Evolutionary conservation across 2,113 vertebrate species (phyloP), one percentile per base, ranked within the genome.

Genomic region (Hepsetus odoe): DNA sequence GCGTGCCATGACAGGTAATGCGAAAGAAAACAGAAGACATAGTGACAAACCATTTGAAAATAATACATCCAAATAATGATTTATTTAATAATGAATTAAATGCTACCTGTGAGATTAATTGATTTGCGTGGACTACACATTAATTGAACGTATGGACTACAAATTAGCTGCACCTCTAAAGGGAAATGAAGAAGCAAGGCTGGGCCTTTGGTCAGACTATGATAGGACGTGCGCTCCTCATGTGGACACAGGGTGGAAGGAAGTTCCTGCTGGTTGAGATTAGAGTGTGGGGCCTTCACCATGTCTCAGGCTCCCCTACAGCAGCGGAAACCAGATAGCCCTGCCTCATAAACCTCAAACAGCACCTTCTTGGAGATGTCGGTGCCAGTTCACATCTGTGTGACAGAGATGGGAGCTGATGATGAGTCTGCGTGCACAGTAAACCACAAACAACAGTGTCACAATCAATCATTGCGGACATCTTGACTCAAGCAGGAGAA

Each of bases 241-340:
- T 20, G 40, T 32, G 16, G 28, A 59, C 14, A 26, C 66, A 64
- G 70, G 59, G 74, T 28, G 42, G 55, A 74, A 84, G 82, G 82
- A 85, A 83, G 56, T 61, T 75, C 51, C 73, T 78, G 69, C 76
- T 79, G 79, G 53, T 83, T 58, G 74, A 83, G 84, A 85, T 81
- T 81, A 83, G 55, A 59, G 75, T n/a, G 20, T 33, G 58, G 74
- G 72, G 79, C 72, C 46, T 38, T 69, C 68, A 32, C 61, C 24
- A 28, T 76, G 49, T 26, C 79, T 53, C 53, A 61, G 10, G 72
- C 76, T 64, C 46, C 76, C 72, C 71, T 76, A 75, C 70, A 76
- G 76, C 22, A 42, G 66, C 26, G 79, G 84, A 85, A 85, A 83
- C 76, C 76, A 72, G 68, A 81, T 77, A 77, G 75, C 40, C 59